Evolutionary conservation across 92 coral and sea anemone genomes (phyloP).

Genomic region (Chrysogorgia sp.): DNA sequence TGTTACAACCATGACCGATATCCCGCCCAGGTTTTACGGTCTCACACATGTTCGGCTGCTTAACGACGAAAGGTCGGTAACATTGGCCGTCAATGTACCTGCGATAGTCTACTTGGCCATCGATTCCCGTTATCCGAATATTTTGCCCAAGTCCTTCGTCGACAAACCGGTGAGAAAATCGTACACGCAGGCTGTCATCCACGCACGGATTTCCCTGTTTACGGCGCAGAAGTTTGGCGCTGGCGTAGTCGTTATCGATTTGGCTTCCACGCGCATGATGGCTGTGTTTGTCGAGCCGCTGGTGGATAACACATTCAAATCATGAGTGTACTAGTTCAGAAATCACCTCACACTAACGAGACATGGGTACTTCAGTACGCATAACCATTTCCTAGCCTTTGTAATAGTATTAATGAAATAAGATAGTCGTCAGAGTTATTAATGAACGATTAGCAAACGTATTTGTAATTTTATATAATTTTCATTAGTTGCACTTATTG

Average conservation of each 20-base stretch:
- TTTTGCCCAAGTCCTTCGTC: constrained; percentile 45
- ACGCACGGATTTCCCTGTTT: constrained; percentile 71
- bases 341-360: too few species aligned
- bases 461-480: too few species aligned
- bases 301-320: constrained; percentile 54
- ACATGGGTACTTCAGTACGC: too few species aligned
- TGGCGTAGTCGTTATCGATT: constrained; percentile 61
- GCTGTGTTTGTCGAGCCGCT: constrained; percentile 77
- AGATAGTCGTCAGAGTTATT: background rate
- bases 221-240: constrained; percentile 59
- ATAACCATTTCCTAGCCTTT: too few species aligned
- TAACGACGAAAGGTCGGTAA: constrained; percentile 57
- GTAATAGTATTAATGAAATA: too few species aligned
- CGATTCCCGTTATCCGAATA: constrained; percentile 70
- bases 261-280: constrained; percentile 72
- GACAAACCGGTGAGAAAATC: constrained; percentile 77
- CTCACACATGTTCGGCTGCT: constrained; percentile 77
- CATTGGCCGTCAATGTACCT: constrained; percentile 65
- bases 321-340: constrained; percentile 49
- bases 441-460: too few species aligned
- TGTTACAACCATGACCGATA: constrained; percentile 76
- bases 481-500: too few species aligned
- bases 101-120: constrained; percentile 74
- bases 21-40: constrained; percentile 89
- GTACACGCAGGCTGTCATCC: constrained; percentile 86